These are phyloP conservation scores for Papilio dardanus DNA, from an alignment of 1,140 invertebrate species.

Conservation along the genomic window DNA sequence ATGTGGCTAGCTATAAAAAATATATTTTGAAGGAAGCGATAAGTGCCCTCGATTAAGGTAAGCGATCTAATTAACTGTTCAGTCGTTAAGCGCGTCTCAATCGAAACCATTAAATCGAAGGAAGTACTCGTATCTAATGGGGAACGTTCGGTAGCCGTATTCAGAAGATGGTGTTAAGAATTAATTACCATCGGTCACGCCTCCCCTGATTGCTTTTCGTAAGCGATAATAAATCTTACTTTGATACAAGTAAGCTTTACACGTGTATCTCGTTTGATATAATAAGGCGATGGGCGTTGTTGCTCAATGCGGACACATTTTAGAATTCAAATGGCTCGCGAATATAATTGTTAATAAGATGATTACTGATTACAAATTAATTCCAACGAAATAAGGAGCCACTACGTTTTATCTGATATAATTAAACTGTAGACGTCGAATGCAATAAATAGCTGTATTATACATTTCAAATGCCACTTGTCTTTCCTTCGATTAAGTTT, in stretches of 20 bases:
- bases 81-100: slow-evolving; percentile 62
- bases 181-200: slow-evolving; percentile 77
- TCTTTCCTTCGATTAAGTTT: slow-evolving; percentile 50
- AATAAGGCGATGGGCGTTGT: slow-evolving; percentile 54
- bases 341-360: slow-evolving; percentile 55
- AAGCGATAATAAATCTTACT: slow-evolving; percentile 72
- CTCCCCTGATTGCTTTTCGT: slow-evolving; percentile 78
- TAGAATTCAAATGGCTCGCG: slow-evolving; percentile 52
- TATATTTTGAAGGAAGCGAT: slow-evolving; percentile 4
- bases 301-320: slow-evolving; percentile 50
- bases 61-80: slow-evolving; percentile 60
- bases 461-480: slow-evolving; percentile 57
- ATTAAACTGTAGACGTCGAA: slow-evolving; percentile 45
- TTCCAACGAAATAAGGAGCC: slow-evolving; percentile 53
- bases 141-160: slow-evolving; percentile 68
- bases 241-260: slow-evolving; percentile 52
- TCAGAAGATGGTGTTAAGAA: slow-evolving; percentile 77
- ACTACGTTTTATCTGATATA: slow-evolving; percentile 52
- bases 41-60: slow-evolving; percentile 38
- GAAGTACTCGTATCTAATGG: slow-evolving; percentile 75
- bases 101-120: slow-evolving; percentile 66
- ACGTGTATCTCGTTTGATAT: slow-evolving; percentile 55
- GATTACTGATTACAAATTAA: slow-evolving; percentile 52
- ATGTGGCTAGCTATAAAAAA: slow-evolving; percentile 29
- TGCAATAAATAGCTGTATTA: slow-evolving; percentile 54